Base-by-base conservation (phyloP, 2,113 vertebrate genomes). In the Anarhynchus alexandrinus region DNA sequence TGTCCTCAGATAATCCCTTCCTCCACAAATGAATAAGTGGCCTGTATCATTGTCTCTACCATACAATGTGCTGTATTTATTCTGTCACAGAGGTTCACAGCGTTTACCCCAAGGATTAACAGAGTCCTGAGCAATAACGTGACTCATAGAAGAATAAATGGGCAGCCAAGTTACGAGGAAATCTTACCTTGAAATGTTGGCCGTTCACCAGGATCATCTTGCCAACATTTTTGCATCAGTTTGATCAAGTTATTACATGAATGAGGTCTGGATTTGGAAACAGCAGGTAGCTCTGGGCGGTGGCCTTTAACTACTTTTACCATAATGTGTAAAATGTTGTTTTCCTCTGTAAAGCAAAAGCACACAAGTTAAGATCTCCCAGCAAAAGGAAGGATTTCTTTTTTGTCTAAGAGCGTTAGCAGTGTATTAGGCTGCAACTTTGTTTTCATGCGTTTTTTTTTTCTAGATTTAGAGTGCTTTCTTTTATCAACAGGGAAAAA, bases 311-410 rank as follows among this genome's bases (percentile, higher is more conserved):
- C 99, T 92, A 99, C 99, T 96, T 99, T 99, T 96, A 99, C 98
- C 99, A 99, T 99, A 94, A 99, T 99, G 95, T 99, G 99, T 64
- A 99, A 98, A 97, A 99, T 99, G 79, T 99, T 99, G 87, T 99
- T 99, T 96, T 99, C 99, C n/a, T 99, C 99, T 99, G 93, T 80
- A 88, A 94, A 85, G 73, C 32, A 90, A 88, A 96, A 54, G 76
- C 18, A 42, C 36, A 49, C 12, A 25, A 11, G 70, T 91, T 88
- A 88, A 95, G 79, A 54, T 51, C 42, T 82, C 18, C 9, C 67
- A 20, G 11, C 9, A 82, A 86, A 94, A 87, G 9, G 10, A 43
- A 67, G 27, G 2, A 55, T 36, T 84, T 77, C 10, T 62, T 17
- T 69, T 80, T 67, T 82, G 40, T 40, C 18, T 61, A 70, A 38